phyloP scores from a whole-genome alignment of 2,888 invertebrate species.

The Hirtodrosophila duncani region DNA sequence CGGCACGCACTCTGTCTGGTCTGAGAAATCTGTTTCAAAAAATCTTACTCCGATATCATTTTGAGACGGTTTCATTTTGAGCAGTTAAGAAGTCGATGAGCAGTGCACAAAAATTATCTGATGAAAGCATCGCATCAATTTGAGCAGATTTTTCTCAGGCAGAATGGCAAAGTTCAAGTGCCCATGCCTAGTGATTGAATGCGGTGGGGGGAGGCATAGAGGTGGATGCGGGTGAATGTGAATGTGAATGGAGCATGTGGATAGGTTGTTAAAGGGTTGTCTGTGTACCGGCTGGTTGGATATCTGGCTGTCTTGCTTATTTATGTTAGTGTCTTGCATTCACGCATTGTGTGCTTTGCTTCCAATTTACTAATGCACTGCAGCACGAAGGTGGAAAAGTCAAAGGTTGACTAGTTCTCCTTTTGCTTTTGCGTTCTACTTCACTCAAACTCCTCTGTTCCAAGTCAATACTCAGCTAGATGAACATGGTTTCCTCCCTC shows the following conservation, averaged over 20 bases:
- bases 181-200: slow-evolving; percentile 14
- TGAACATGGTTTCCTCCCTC: slow-evolving; percentile 1
- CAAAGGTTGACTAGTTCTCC: slow-evolving; percentile 49
- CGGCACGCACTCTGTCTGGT: no score
- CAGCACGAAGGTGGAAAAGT: slow-evolving; percentile 24
- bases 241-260: slow-evolving; percentile 12
- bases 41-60: no score
- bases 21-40: no score
- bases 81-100: slow-evolving; percentile 31
- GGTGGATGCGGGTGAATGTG: slow-evolving; percentile 10
- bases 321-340: slow-evolving; percentile 50
- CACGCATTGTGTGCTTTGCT: slow-evolving; percentile 47
- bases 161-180: slow-evolving; percentile 33
- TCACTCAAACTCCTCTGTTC: no score
- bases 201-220: background rate
- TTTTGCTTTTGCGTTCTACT: slow-evolving; percentile 21
- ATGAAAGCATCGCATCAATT: slow-evolving; percentile 38
- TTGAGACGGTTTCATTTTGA: background rate
- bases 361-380: slow-evolving; percentile 69
- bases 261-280: no score
- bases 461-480: slow-evolving; percentile 13
- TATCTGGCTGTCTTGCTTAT: slow-evolving; percentile 19
- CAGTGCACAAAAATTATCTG: no score
- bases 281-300: slow-evolving; percentile 2
- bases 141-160: slow-evolving; percentile 10